These are phyloP conservation scores for Struthio camelus DNA, from an alignment of 2,113 vertebrate genomes.

Conservation along the genomic window DNA sequence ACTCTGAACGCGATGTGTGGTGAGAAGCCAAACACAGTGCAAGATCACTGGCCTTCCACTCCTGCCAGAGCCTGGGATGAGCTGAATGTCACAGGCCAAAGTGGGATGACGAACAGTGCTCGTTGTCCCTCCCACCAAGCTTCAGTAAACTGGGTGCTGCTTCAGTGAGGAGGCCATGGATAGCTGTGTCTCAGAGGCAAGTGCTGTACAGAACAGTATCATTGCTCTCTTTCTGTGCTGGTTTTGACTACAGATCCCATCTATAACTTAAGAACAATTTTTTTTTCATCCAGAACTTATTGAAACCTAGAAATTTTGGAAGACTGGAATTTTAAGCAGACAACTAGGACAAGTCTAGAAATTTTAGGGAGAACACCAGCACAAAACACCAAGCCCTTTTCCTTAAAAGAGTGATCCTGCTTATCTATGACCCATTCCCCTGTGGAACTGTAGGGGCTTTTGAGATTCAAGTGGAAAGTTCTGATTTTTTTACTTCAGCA, in stretches of 20 bases:
- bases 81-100: neutral
- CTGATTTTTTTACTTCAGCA: conserved; percentile 19
- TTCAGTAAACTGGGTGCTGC: neutral
- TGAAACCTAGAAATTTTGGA: neutral
- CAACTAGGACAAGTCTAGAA: neutral
- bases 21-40: neutral
- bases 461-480: neutral
- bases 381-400: neutral
- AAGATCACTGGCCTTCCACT: neutral
- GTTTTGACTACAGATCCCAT: neutral
- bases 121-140: accelerated
- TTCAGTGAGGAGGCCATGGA: neutral
- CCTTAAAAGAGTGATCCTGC: neutral
- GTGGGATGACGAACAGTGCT: accelerated
- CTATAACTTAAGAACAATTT: neutral
- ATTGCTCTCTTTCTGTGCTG: neutral
- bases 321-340: neutral
- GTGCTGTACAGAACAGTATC: neutral
- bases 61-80: neutral
- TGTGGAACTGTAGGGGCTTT: neutral
- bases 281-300: neutral
- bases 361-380: neutral
- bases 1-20: neutral
- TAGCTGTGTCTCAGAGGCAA: neutral
- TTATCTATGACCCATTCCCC: neutral